Conservation (phyloP, 1,140 invertebrate species). For the Magallana ariakensis region DNA sequence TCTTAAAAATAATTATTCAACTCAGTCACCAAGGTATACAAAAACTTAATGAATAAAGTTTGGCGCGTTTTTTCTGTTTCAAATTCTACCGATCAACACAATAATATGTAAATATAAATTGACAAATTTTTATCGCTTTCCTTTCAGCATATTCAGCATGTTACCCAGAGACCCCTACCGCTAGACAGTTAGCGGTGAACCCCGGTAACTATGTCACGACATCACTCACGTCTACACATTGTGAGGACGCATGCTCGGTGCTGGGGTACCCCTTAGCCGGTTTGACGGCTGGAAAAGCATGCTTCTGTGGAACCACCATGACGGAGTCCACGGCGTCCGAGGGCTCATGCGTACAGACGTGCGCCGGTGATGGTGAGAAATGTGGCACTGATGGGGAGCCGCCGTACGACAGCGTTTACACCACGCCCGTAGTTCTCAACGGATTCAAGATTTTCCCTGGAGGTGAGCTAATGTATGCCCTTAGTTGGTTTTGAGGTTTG, state of each 20-base stretch:
- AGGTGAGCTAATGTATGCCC: neutral
- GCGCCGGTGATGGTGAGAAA: constrained; percentile 47
- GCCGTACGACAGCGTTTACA: constrained; percentile 50
- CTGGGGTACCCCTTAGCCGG: constrained; percentile 49
- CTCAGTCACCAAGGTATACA: too few relatives aligned
- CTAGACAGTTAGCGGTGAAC: constrained; percentile 52
- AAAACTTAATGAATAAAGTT: too few relatives aligned
- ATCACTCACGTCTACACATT: constrained; percentile 34
- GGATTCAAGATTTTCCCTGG: constrained; percentile 48
- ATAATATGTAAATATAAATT: too few relatives aligned
- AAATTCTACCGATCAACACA: too few relatives aligned
- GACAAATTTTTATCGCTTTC: too few relatives aligned
- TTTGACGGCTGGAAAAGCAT: constrained; percentile 54
- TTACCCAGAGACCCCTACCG: constrained; percentile 50
- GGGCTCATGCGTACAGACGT: constrained; percentile 45
- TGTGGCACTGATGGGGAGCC: constrained; percentile 50
- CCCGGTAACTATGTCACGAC: constrained; percentile 59
- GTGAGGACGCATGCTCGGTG: constrained; percentile 17
- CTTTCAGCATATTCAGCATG: constrained; percentile 48
- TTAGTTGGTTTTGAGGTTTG: too few relatives aligned
- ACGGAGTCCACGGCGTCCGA: constrained; percentile 21
- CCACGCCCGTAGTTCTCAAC: constrained; percentile 26
- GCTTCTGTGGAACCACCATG: constrained; percentile 57
- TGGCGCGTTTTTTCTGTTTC: too few relatives aligned
- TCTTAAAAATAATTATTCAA: too few relatives aligned